phyloP scores from a whole-genome alignment of 23 tunicate species.

The Trididemnum miniatum region DNA sequence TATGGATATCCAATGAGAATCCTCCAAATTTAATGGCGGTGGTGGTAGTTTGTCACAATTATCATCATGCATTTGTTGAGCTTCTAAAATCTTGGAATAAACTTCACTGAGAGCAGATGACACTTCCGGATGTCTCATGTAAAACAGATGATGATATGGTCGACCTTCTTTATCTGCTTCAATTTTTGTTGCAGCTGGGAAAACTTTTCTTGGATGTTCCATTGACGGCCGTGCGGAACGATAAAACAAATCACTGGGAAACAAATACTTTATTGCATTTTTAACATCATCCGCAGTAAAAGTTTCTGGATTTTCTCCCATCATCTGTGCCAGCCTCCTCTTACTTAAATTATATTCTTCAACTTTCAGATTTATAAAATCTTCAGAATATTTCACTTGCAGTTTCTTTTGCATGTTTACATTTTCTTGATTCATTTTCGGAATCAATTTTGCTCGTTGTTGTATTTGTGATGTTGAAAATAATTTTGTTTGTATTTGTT shows the following conservation, averaged over 20 bases:
- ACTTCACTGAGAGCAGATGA: constrained; percentile 47
- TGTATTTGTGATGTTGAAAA: background rate
- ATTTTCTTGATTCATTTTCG: background rate
- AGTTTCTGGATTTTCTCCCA: constrained; percentile 84
- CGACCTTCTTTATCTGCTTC: constrained; percentile 48
- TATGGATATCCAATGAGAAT: background rate
- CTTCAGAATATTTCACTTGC: constrained; percentile 41
- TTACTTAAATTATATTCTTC: constrained; percentile 57
- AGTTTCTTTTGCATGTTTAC: constrained; percentile 36
- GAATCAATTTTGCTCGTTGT: background rate
- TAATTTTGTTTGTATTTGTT: no score
- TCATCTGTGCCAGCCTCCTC: constrained; percentile 78
- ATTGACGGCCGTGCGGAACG: constrained; percentile 37
- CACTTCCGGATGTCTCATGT: constrained; percentile 40
- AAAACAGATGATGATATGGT: constrained; percentile 71
- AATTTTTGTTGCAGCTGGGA: no score
- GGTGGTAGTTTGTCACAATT: background rate
- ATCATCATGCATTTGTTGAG: background rate
- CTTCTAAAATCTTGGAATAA: constrained; percentile 18
- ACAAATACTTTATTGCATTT: constrained; percentile 61
- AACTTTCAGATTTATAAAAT: constrained; percentile 57
- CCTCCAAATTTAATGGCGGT: background rate
- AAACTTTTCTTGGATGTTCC: no score
- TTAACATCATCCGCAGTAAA: constrained; percentile 67
- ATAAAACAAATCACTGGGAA: constrained; percentile 53